phyloP scores from a whole-genome alignment of 2,113 vertebrate species.

The Eudyptes chrysolophus region DNA sequence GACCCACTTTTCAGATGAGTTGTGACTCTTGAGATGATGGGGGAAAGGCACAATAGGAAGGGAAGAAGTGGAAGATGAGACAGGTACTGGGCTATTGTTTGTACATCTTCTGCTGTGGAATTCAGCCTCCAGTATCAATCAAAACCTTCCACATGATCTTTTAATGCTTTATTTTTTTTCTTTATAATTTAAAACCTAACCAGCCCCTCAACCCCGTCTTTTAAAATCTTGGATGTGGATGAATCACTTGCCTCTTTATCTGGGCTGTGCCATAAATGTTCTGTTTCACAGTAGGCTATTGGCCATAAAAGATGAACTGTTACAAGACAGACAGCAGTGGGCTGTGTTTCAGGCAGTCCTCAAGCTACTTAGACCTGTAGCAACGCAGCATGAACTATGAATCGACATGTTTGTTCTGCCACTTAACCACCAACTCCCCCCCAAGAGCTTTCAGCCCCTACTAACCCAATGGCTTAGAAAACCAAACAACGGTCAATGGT shows the following conservation, averaged over 20 bases:
- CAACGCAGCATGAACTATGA: constrained; percentile 3
- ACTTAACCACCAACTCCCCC: not conserved
- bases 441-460: not conserved
- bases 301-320: constrained; percentile 28
- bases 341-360: constrained; percentile 22
- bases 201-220: not conserved
- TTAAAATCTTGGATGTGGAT: not conserved
- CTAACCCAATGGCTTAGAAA: not conserved
- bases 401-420: not conserved
- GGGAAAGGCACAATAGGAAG: not conserved
- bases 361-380: not conserved
- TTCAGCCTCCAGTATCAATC: not conserved
- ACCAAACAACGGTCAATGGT: not conserved
- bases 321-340: not conserved
- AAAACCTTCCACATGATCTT: not conserved
- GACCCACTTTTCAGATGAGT: not conserved
- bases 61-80: not conserved
- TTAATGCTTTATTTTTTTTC: not conserved
- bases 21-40: not conserved
- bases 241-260: not conserved
- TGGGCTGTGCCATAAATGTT: not conserved
- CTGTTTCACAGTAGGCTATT: not conserved
- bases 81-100: not conserved
- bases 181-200: not conserved
- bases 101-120: not conserved